A percentile compares a stretch with the other conserved stretches of the same genome.
Evolutionary conservation across 2,113 vertebrate genomes (phyloP).

Genomic region (Stegastes partitus): DNA sequence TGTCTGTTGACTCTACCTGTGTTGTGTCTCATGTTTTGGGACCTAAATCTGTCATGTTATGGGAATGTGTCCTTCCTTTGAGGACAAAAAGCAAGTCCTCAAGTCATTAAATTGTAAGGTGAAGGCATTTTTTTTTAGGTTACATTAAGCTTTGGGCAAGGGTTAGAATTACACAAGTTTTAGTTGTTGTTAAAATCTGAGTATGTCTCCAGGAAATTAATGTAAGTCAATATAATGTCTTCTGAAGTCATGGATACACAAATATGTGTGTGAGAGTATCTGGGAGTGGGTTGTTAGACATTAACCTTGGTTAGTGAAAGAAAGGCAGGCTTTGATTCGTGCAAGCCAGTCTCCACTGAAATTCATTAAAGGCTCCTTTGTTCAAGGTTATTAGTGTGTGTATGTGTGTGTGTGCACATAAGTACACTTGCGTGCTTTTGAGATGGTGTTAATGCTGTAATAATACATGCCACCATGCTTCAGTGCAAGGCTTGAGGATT

Average conservation of each 20-base stretch:
- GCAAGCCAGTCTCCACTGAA: conserved; percentile 45
- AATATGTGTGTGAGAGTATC: not conserved
- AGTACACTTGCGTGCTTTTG: conserved; percentile 10
- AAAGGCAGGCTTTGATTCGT: conserved; percentile 62
- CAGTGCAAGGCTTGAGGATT: conserved; percentile 27
- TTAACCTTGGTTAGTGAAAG: conserved; percentile 66
- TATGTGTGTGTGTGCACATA: not conserved
- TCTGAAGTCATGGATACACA: too few species aligned
- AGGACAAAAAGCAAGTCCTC: too few species aligned
- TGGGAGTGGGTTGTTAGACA: conserved; percentile 42
- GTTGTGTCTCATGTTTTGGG: not conserved
- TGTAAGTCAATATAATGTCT: too few species aligned
- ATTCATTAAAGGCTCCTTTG: conserved; percentile 75
- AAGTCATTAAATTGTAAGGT: too few species aligned
- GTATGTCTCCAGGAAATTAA: too few species aligned
- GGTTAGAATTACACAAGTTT: too few species aligned
- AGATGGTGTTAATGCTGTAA: conserved; percentile 32
- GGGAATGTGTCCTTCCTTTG: too few species aligned
- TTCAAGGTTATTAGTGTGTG: conserved; percentile 69
- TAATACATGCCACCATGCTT: conserved; percentile 29
- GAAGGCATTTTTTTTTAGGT: too few species aligned
- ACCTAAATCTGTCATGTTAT: too few species aligned
- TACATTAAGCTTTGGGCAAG: too few species aligned
- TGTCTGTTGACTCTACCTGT: conserved; percentile 42
- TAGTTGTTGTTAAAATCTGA: too few species aligned